Evolutionary conservation across 64 coral and sea anemone genomes (phyloP).

Genomic region (Actinia equina): DNA sequence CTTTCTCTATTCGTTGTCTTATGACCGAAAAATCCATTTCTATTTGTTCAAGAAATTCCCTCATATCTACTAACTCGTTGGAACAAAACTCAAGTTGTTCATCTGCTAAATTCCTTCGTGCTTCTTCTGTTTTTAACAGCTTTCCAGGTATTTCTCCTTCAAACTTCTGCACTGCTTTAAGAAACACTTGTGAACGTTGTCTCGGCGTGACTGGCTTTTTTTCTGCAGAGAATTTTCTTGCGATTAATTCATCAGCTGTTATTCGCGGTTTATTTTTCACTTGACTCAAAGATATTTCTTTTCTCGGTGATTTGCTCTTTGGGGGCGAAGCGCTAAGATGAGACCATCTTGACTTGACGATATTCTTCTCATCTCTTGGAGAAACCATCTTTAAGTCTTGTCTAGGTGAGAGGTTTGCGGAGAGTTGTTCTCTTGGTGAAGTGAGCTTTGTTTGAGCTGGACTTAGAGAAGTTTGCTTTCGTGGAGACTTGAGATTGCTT

Average conservation of each 20-base stretch:
- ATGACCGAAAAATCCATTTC: constrained; percentile 6
- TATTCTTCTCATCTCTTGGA: not conserved
- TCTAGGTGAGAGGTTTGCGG: not conserved
- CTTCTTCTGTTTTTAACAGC: not conserved
- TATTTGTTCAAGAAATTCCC: constrained; percentile 16
- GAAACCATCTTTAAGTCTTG: not conserved
- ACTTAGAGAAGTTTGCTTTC: not conserved
- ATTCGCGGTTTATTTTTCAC: not conserved
- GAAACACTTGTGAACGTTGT: not conserved
- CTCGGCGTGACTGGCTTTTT: not conserved
- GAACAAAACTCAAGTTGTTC: constrained; percentile 11
- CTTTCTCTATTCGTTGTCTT: not conserved
- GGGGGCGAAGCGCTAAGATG: not conserved
- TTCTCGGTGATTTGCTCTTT: not conserved
- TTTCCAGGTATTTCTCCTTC: constrained; percentile 27
- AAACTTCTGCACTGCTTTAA: constrained; percentile 16
- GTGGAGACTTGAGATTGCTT: not conserved
- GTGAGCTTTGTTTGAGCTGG: not conserved
- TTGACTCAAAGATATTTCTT: not conserved
- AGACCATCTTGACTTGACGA: constrained; percentile 8
- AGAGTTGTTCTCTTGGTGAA: constrained; percentile 6
- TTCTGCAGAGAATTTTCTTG: constrained; percentile 12
- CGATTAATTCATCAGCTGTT: constrained; percentile 22
- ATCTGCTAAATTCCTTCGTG: not conserved
- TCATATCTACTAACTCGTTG: constrained; percentile 18